A percentile compares a stretch with the other conserved stretches of the same genome.
Evolutionary conservation across 2,888 invertebrate species (phyloP).

Genomic region (Amphimallon solstitiale): DNA sequence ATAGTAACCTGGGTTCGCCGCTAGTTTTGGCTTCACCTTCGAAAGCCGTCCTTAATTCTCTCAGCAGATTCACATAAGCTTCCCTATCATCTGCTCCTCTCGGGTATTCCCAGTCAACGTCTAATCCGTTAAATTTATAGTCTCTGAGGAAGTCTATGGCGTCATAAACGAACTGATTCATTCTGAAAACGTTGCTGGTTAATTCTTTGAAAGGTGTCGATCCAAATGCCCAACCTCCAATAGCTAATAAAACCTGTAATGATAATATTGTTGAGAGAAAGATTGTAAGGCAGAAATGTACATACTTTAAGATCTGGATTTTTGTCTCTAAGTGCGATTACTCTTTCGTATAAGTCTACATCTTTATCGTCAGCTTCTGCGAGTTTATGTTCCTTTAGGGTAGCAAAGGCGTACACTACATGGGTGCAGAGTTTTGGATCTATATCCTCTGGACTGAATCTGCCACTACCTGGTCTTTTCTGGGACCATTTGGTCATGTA

Average conservation of each 20-base stretch:
- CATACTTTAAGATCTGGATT: slow-evolving; percentile 86
- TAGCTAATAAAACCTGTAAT: slow-evolving; percentile 78
- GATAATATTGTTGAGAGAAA: not conserved
- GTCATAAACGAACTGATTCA: slow-evolving; percentile 96
- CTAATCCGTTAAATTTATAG: slow-evolving; percentile 91
- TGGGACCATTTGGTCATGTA: slow-evolving; percentile 97
- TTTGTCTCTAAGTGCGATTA: slow-evolving; percentile 85
- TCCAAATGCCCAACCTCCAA: slow-evolving; percentile 97
- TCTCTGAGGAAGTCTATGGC: slow-evolving; percentile 92
- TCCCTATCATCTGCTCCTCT: slow-evolving; percentile 88
- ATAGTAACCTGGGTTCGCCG: slow-evolving; percentile 74
- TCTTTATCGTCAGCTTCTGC: slow-evolving; percentile 84
- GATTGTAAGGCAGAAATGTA: not conserved
- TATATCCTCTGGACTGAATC: slow-evolving; percentile 89
- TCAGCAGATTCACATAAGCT: slow-evolving; percentile 84
- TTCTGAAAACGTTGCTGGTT: slow-evolving; percentile 89
- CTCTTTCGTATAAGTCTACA: slow-evolving; percentile 85
- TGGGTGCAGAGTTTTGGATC: slow-evolving; percentile 93
- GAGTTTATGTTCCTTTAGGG: slow-evolving; percentile 85
- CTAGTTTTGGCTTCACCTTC: slow-evolving; percentile 92
- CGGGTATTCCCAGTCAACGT: slow-evolving; percentile 95
- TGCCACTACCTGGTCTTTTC: slow-evolving; percentile 88
- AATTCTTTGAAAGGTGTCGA: slow-evolving; percentile 94
- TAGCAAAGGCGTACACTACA: slow-evolving; percentile 94
- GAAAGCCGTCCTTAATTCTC: slow-evolving; percentile 89